phyloP scores from a whole-genome alignment of 2,888 invertebrate genomes.

The Orchesella flavescens region DNA sequence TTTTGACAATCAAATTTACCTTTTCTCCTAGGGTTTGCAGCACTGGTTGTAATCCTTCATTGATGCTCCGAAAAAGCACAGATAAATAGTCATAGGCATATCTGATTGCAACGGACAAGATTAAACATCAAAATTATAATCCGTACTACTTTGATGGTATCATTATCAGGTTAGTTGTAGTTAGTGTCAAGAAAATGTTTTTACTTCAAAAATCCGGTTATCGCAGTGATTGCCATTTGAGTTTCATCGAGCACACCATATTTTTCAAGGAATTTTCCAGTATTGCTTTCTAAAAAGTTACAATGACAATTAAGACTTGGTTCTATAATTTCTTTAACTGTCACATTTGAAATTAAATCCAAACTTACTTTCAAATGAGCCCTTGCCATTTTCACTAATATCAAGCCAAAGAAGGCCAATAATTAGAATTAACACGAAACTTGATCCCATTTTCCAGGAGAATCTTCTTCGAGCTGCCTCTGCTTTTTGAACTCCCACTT shows the following conservation, averaged over 20 bases:
- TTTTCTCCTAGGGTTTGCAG: conserved; percentile 71
- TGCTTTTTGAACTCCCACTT: conserved; percentile 67
- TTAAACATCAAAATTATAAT: background rate
- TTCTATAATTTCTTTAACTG: too few relatives aligned
- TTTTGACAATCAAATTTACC: conserved; percentile 36
- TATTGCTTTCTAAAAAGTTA: conserved; percentile 69
- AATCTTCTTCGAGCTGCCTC: conserved; percentile 68
- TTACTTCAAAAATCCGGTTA: conserved; percentile 62
- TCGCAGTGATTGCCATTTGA: conserved; percentile 48
- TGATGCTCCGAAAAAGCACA: conserved; percentile 71
- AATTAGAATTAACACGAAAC: conserved; percentile 65
- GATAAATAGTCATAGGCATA: conserved; percentile 62
- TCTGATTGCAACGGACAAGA: conserved; percentile 21
- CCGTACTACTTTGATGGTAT: too few relatives aligned
- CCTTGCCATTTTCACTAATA: conserved; percentile 71
- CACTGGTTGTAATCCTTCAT: conserved; percentile 72
- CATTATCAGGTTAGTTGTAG: too few relatives aligned
- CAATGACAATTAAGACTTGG: too few relatives aligned
- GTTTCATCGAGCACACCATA: conserved; percentile 70
- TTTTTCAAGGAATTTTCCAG: conserved; percentile 68
- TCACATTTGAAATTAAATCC: conserved; percentile 21
- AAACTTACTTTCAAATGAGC: conserved; percentile 70
- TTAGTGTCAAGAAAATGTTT: background rate
- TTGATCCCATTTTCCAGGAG: conserved; percentile 69
- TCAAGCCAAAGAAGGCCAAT: conserved; percentile 70